Conservation (phyloP, 2,113 vertebrate species). For the Malurus melanocephalus region DNA sequence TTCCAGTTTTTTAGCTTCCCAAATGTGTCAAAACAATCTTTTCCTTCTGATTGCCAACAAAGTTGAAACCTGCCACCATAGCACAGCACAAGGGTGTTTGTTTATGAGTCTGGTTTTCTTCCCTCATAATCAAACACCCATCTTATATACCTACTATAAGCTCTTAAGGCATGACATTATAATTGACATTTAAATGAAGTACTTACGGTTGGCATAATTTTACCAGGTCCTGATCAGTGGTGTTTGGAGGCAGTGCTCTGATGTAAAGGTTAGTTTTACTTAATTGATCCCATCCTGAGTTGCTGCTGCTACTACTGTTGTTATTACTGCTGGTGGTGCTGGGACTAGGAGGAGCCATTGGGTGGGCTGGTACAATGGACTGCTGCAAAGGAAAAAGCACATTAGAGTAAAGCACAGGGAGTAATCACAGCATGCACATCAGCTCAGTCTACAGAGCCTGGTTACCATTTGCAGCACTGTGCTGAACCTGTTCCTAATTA, state of each 20-base stretch:
- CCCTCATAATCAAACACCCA: background rate
- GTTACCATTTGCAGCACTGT: background rate
- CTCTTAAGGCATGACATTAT: background rate
- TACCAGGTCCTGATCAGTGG: conserved; percentile 97
- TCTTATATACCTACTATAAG: background rate
- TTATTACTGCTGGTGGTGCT: conserved; percentile 94
- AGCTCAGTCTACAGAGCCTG: background rate
- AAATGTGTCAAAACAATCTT: background rate
- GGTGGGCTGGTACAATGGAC: conserved; percentile 84
- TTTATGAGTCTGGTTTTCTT: background rate
- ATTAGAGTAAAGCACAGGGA: background rate
- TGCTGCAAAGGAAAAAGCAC: conserved; percentile 74
- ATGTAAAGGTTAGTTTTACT: conserved; percentile 99
- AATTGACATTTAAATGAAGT: background rate
- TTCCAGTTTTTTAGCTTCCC: background rate
- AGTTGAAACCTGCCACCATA: background rate
- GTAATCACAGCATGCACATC: background rate
- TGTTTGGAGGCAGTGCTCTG: conserved; percentile 90
- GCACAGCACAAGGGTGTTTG: background rate
- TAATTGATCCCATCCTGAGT: conserved; percentile 95
- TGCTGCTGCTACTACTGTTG: conserved; percentile 93
- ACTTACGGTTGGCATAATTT: conserved; percentile 99
- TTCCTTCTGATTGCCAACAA: background rate
- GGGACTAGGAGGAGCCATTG: conserved; percentile 97
- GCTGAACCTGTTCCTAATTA: background rate